Base-by-base conservation (phyloP, 2,113 vertebrate species). In the Psittacus erithacus region DNA sequence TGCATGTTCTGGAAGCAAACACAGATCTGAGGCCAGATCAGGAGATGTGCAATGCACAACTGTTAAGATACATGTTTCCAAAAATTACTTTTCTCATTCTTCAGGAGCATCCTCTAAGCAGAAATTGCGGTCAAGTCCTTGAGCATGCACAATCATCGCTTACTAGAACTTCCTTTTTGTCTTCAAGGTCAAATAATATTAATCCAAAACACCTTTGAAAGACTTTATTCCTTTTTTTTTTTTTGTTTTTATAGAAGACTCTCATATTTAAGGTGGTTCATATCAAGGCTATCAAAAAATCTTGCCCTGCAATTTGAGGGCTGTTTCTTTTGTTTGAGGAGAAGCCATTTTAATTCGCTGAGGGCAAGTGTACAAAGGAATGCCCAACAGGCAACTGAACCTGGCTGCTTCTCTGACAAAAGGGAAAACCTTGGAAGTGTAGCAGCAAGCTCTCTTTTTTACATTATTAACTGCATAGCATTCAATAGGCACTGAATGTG, bases 401-500 rank as follows among this genome's bases (percentile, higher is more conserved):
- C 9, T n/a, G 59, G 20, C 53, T 78, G 63, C 68, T 81, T 52
- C 84, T 84, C 73, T 70, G 75, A 90, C 60, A 85, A 85, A 93
- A 94, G 60, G 31, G n/a, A 92, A 92, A 91, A 70, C 33, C 59
- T 75, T 73, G 18, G 46, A 90, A 93, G 68, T n/a, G 64, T 46
- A 91, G 67, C 64, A 88, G 77, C 38, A 93, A 89, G 29, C 31
- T 69, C 68, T 83, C 38, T 92, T 88, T 83, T 80, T 84, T 86
- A 55, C 93, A 97, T 96, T 96, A 95, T 96, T 95, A 93, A 95
- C 49, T 85, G 90, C 46, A 47, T 79, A 94, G 77, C 87, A 73
- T 95, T 96, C 59, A 88, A 71, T 35, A 81, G 74, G 84, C 35
- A 75, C 79, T 86, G 90, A 78, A 96, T 95, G 57, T 82, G 63